phyloP scores from a whole-genome alignment of 30 jellyfish, hydroid and myxozoan species.

The Chrysaora quinquecirrha region DNA sequence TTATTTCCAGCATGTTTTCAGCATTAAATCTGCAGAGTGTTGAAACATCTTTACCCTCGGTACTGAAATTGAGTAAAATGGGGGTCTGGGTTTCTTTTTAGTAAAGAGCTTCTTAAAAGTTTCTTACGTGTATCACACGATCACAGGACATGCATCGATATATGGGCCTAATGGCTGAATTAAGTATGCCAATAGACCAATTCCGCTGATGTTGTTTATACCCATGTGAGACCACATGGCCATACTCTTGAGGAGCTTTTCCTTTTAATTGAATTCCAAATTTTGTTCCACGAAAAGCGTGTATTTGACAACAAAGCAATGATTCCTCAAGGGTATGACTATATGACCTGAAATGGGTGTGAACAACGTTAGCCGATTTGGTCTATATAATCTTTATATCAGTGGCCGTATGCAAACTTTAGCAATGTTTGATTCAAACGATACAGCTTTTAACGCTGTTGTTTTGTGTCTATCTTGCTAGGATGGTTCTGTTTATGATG shows the following conservation, averaged over 20 bases:
- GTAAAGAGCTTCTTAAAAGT: neutral
- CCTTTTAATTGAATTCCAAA: too few relatives aligned
- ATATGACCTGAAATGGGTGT: too few relatives aligned
- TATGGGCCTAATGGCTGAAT: neutral
- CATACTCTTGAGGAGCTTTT: too few relatives aligned
- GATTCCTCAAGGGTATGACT: too few relatives aligned
- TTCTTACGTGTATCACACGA: neutral
- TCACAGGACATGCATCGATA: neutral
- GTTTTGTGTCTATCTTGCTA: neutral
- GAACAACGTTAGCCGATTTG: too few relatives aligned
- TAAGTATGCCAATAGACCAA: neutral
- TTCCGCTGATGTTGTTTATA: too few relatives aligned
- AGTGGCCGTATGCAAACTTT: neutral
- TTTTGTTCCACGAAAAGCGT: neutral
- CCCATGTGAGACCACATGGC: too few relatives aligned
- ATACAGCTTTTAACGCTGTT: neutral
- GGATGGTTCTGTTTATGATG: slow-evolving; percentile 30
- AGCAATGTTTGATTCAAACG: neutral
- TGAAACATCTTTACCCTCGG: too few relatives aligned
- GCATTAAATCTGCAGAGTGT: neutral
- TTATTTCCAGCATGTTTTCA: neutral
- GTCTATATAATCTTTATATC: neutral
- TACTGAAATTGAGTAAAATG: too few relatives aligned
- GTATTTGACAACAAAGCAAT: neutral
- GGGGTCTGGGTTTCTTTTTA: neutral